Conservation (phyloP, 2,797 vertebrate species). For the Acanthurus lineatus region DNA sequence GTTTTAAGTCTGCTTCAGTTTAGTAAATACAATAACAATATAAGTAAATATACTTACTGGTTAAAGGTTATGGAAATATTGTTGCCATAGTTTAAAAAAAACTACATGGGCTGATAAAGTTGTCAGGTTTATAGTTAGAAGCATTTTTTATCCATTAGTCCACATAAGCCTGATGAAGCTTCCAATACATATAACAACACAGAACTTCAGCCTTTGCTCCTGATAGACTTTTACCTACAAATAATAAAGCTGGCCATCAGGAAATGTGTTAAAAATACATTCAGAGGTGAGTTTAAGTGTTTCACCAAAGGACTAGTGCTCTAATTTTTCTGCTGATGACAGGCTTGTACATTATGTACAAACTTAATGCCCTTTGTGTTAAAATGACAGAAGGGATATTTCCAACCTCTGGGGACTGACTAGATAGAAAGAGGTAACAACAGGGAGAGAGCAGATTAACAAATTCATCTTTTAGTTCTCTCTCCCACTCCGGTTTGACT, state of each 20-base stretch:
- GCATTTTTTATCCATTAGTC: too few relatives aligned
- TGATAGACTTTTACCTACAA: too few relatives aligned
- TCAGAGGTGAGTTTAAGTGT: not conserved
- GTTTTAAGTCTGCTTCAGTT: too few relatives aligned
- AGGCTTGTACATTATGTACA: not conserved
- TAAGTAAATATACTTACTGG: not conserved
- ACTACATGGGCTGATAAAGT: too few relatives aligned
- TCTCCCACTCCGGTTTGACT: not conserved
- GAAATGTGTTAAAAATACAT: not conserved
- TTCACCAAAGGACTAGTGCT: not conserved
- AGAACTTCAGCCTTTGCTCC: too few relatives aligned
- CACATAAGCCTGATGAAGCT: too few relatives aligned
- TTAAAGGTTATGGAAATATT: too few relatives aligned
- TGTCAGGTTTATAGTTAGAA: too few relatives aligned
- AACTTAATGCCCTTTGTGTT: not conserved
- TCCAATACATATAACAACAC: too few relatives aligned
- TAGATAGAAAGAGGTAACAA: not conserved
- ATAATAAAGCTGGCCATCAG: not conserved
- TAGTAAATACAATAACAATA: not conserved
- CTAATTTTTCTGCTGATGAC: not conserved
- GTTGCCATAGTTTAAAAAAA: too few relatives aligned
- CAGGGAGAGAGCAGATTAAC: not conserved
- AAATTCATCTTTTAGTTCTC: constrained; percentile 1
- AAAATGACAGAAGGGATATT: too few relatives aligned
- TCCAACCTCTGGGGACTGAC: not conserved